phyloP scores from a whole-genome alignment of 2,888 invertebrate genomes.

The Melikaiella ostensackeni region DNA sequence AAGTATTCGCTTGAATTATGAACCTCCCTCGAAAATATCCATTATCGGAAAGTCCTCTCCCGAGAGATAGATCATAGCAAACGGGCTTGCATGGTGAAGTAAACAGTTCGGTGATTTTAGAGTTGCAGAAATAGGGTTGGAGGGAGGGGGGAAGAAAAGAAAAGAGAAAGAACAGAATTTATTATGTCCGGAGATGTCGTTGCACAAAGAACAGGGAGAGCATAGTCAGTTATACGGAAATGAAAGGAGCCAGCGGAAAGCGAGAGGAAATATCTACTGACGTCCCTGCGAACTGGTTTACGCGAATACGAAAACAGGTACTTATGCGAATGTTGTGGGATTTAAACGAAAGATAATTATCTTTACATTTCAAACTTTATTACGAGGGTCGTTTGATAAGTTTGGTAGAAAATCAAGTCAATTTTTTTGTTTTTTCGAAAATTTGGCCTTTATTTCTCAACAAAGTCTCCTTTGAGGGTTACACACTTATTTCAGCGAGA shows the following conservation, averaged over 20 bases:
- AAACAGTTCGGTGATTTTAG: slow-evolving; percentile 48
- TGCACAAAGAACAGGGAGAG: slow-evolving; percentile 41
- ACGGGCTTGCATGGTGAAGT: slow-evolving; percentile 43
- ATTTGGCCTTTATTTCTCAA: no score
- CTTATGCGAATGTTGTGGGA: not conserved
- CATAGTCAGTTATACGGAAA: slow-evolving; percentile 33
- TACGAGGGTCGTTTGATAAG: no score
- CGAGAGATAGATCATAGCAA: slow-evolving; percentile 49
- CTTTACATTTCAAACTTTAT: not conserved
- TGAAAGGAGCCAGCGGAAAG: slow-evolving; percentile 41
- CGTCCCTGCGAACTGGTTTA: slow-evolving; percentile 18
- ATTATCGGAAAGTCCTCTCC: slow-evolving; percentile 51
- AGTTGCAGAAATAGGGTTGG: not conserved
- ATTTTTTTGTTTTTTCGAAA: no score
- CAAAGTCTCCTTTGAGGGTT: no score
- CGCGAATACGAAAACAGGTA: slow-evolving; percentile 7
- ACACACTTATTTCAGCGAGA: no score
- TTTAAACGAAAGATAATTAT: not conserved
- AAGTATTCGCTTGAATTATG: slow-evolving; percentile 51
- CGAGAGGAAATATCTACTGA: slow-evolving; percentile 31
- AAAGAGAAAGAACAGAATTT: slow-evolving; percentile 44
- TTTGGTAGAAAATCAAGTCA: no score
- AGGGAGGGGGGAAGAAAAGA: not conserved
- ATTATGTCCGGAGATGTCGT: slow-evolving; percentile 41
- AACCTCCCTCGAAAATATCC: slow-evolving; percentile 54